Percentiles rank a stretch among this genome's conserved stretches.
These are phyloP conservation scores for Disparrhopalites patrizii DNA, from an alignment of 2,888 invertebrate genomes.

Conservation along the genomic window DNA sequence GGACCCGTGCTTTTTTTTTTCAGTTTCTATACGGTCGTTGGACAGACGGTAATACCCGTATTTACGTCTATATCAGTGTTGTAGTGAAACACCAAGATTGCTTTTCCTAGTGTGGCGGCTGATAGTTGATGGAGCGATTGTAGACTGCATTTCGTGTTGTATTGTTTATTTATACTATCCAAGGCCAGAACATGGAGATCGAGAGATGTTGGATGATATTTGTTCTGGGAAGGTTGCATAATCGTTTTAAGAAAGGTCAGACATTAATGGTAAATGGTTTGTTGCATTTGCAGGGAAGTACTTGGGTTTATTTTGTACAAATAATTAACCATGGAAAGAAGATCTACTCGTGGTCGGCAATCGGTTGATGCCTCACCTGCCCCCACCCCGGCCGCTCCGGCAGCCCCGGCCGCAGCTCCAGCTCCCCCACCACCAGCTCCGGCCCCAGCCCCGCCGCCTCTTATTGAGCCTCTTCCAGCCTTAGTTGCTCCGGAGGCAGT, in stretches of 20 bases:
- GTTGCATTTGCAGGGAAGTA: neutral
- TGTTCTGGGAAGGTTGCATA: neutral
- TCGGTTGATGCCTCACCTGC: constrained; percentile 21
- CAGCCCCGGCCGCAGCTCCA: neutral
- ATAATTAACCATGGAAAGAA: constrained; percentile 32
- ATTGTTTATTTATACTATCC: no score
- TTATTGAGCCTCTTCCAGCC: no score
- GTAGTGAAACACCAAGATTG: no score
- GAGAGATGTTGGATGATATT: neutral
- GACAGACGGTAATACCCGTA: no score
- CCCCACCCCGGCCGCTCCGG: neutral
- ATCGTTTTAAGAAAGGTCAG: no score
- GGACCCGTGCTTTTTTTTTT: no score
- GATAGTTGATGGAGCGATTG: no score
- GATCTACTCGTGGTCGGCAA: constrained; percentile 31
- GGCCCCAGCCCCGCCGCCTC: constrained; percentile 5
- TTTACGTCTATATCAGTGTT: no score
- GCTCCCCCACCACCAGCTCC: neutral
- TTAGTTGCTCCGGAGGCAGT: neutral
- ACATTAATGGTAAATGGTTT: no score
- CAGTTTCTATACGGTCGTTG: no score
- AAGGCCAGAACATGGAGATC: neutral
- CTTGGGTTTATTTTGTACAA: neutral
- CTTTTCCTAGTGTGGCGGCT: no score
- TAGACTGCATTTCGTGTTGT: no score